Conservation (phyloP, 2,113 vertebrate species). For the Catharus fuscescens region DNA sequence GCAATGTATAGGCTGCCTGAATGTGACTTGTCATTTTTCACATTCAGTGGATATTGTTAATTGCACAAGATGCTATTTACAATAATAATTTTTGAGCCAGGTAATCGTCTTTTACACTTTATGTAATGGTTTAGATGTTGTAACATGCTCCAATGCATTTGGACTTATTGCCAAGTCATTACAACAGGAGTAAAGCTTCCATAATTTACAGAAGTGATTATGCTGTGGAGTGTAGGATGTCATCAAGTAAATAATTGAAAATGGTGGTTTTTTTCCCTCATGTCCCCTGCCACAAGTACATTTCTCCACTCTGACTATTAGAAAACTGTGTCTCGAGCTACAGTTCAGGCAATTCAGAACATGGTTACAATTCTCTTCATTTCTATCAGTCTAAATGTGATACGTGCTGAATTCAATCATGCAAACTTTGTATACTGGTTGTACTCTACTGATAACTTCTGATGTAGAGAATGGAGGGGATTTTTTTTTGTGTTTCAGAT, state of each 20-base stretch:
- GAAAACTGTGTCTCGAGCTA: background rate
- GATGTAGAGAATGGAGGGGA: background rate
- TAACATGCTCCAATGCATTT: constrained; percentile 43
- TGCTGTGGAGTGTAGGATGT: background rate
- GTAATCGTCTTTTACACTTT: constrained; percentile 5
- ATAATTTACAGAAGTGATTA: constrained; percentile 68
- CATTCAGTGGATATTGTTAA: constrained; percentile 25
- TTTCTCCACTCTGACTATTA: background rate
- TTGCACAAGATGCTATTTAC: constrained; percentile 42
- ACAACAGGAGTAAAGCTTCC: constrained; percentile 45
- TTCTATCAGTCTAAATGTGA: background rate
- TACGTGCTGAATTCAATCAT: constrained; percentile 9
- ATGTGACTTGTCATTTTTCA: constrained; percentile 37
- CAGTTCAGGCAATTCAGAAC: background rate
- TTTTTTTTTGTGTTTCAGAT: constrained; percentile 8
- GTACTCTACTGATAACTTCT: constrained; percentile 3
- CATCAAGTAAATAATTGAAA: constrained; percentile 54
- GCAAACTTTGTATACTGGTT: background rate
- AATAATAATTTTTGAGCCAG: constrained; percentile 51
- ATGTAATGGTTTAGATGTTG: constrained; percentile 33
- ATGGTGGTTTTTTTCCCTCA: background rate
- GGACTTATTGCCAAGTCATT: constrained; percentile 65
- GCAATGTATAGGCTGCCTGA: background rate
- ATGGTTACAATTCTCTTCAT: background rate
- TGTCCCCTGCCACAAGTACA: background rate